Evolutionary conservation across 2,797 vertebrate genomes (phyloP), one percentile per base, ranked within the genome.

Genomic region (Paramormyrops hopkinsi): DNA sequence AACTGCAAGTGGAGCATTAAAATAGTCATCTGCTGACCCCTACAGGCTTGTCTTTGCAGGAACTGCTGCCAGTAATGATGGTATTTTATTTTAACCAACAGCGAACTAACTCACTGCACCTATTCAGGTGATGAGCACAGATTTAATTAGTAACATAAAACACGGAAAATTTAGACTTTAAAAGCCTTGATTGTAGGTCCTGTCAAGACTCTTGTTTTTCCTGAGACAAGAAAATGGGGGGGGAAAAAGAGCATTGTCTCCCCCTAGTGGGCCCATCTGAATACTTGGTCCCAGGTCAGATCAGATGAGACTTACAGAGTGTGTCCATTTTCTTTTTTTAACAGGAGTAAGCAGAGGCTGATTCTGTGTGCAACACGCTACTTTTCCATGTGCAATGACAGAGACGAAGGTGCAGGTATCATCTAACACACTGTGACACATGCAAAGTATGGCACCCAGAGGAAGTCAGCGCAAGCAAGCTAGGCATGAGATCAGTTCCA

Each of bases 211-310:
- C 4, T 79, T 44, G 37, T 79, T 44, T 79, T 79, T 79, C 37
- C 37, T n/a, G 17, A 44, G 73, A 44, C 37, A 19, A 79, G 33
- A 44, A 41, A 69, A 69, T 33, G 25, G 22, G 56, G n/a, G 53
- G 12, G 51, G 59, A 9, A 2, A 4, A 9, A 25, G 65, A 76
- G 69, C 54, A 85, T 48, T 89, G 88, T 85, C 88, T 62, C 88
- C 88, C 17, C 44, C 88, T 89, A 62, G 79, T 89, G 88, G 88
- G 29, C 14, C 25, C 8, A 85, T 14, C 14, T 22, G 19, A 84
- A 84, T 84, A 84, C 37, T 22, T 41, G 53, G 29, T 37, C 53
- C 53, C 14, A 59, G 9, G 29, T 56, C 53, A 33, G 51, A 37
- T 41, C 37, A 69, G 11, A 76, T 76, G 69, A 41, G 33, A 41